Evolutionary conservation across 2,888 invertebrate genomes (phyloP).

Genomic region (Elmis aenea): DNA sequence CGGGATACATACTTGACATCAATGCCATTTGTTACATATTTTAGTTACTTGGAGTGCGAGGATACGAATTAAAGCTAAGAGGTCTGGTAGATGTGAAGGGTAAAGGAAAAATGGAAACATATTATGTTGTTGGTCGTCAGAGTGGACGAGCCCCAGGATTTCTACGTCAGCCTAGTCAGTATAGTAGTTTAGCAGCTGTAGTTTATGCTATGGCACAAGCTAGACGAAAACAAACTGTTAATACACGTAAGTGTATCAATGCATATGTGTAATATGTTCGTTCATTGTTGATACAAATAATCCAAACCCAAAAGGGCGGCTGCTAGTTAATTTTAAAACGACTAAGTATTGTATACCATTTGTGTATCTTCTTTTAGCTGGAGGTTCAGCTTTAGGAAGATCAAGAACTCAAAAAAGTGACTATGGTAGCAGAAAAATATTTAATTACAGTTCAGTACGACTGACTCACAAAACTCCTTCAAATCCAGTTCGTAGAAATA

Average conservation of each 20-base stretch:
- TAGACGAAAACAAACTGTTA: conserved; percentile 61
- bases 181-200: conserved; percentile 77
- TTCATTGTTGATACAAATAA: too few species aligned
- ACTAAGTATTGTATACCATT: conserved; percentile 2
- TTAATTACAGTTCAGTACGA: conserved; percentile 55
- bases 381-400: conserved; percentile 38
- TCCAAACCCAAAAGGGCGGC: too few species aligned
- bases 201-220: conserved; percentile 88
- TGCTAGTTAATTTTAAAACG: conserved; percentile 2
- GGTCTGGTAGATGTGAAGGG: conserved; percentile 89
- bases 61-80: conserved; percentile 70
- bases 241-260: conserved; percentile 35
- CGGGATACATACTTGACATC: too few species aligned
- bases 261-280: too few species aligned
- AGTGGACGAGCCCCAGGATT: conserved; percentile 54
- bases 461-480: conserved; percentile 50
- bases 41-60: conserved; percentile 69
- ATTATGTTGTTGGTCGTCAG: conserved; percentile 72
- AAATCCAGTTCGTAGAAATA: conserved; percentile 54
- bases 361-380: conserved; percentile 29
- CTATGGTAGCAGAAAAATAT: conserved; percentile 30
- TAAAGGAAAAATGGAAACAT: conserved; percentile 95
- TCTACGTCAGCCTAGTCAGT: conserved; percentile 64
- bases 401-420: conserved; percentile 40
- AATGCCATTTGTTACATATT: too few species aligned